These are phyloP conservation scores for Potorous gilbertii DNA, from an alignment of 2,797 vertebrate species.

Conservation along the genomic window DNA sequence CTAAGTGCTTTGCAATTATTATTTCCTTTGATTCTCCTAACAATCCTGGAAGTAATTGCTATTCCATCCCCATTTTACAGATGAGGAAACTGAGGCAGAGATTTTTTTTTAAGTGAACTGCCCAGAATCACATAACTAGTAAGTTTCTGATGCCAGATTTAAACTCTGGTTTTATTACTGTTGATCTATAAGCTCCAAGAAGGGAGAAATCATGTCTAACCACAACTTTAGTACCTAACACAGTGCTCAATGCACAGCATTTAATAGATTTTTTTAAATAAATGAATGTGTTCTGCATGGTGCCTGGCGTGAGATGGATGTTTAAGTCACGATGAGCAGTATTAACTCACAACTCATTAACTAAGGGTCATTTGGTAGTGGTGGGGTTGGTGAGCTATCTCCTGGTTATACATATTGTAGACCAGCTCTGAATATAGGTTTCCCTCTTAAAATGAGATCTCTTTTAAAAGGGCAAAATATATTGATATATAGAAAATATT, in stretches of 20 bases:
- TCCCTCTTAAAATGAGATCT: neutral
- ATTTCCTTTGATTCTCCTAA: neutral
- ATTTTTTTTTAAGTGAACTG: neutral
- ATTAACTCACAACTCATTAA: slow-evolving; percentile 55
- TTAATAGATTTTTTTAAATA: neutral
- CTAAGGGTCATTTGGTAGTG: slow-evolving; percentile 58
- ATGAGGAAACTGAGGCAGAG: neutral
- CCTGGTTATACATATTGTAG: neutral
- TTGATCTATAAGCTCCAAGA: neutral
- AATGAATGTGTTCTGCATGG: neutral
- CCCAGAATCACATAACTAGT: neutral
- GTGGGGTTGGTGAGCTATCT: neutral
- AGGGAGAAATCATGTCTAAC: neutral
- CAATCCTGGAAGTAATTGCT: neutral
- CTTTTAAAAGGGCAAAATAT: neutral
- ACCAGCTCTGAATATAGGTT: neutral
- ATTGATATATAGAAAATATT: neutral
- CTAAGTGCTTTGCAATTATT: neutral
- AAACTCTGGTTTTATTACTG: neutral
- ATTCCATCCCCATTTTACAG: neutral
- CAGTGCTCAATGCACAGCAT: neutral
- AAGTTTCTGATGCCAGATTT: neutral
- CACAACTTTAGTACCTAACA: neutral
- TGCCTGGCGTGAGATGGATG: neutral
- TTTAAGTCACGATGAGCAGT: neutral